These are phyloP conservation scores for Glossophaga mutica DNA, from an alignment of 2,797 vertebrate species.

Conservation along the genomic window DNA sequence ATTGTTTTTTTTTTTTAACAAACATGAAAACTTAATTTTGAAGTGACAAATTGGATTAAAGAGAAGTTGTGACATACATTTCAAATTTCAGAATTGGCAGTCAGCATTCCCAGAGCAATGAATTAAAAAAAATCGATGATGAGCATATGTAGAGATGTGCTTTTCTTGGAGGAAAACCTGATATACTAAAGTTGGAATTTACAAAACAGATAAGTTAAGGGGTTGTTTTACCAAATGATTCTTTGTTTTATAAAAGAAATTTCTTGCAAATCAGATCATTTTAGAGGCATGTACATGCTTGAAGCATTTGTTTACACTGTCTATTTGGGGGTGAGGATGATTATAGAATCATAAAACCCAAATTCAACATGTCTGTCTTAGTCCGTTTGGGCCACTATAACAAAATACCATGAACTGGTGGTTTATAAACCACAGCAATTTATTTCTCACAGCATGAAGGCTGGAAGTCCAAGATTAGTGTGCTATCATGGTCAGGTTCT, in stretches of 20 bases:
- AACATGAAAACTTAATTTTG: not conserved
- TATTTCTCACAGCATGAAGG: not conserved
- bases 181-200: not conserved
- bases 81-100: constrained; percentile 34
- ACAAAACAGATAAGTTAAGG: not conserved
- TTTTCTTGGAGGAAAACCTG: constrained; percentile 11
- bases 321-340: not conserved
- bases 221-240: constrained; percentile 2
- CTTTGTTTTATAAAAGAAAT: not conserved
- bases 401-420: not conserved
- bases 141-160: not conserved
- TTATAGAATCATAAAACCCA: not conserved
- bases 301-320: not conserved
- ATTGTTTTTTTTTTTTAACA: not conserved
- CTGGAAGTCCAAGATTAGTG: not conserved
- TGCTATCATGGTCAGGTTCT: not conserved
- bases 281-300: not conserved
- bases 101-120: not conserved
- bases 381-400: not conserved
- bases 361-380: not conserved
- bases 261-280: constrained; percentile 8
- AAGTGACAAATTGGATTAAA: not conserved
- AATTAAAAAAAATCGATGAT: constrained; percentile 50
- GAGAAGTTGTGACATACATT: not conserved
- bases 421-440: not conserved